Evolutionary conservation across 1,140 invertebrate genomes (phyloP).

Genomic region (Pectinophora gossypiella): DNA sequence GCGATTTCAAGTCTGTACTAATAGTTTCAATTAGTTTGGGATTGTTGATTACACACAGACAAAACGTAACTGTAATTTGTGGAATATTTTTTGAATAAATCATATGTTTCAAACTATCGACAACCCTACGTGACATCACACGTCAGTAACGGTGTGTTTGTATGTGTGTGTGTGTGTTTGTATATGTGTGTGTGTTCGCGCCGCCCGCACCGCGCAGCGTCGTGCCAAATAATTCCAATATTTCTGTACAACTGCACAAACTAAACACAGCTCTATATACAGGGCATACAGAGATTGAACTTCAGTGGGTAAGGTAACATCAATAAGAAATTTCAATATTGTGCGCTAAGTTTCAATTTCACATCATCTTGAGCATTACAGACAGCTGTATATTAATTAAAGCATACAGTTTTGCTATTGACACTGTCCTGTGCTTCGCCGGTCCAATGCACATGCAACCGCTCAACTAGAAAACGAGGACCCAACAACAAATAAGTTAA

Average conservation of each 20-base stretch:
- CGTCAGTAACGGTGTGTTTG: no score
- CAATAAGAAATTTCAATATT: conserved; percentile 66
- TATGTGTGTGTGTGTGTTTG: no score
- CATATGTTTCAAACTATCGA: no score
- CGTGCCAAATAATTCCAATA: conserved; percentile 29
- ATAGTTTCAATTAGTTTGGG: no score
- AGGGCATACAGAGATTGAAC: conserved; percentile 57
- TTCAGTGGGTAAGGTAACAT: conserved; percentile 65
- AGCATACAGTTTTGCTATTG: conserved; percentile 72
- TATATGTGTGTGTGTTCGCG: no score
- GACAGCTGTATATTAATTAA: conserved; percentile 64
- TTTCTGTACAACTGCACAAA: conserved; percentile 54
- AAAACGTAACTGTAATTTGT: no score
- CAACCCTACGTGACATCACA: no score
- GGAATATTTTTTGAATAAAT: no score
- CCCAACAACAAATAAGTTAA: conserved; percentile 73
- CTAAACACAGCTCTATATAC: conserved; percentile 51
- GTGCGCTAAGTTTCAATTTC: conserved; percentile 71
- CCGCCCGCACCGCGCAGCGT: neutral
- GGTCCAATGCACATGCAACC: no score
- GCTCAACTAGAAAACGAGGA: conserved; percentile 50
- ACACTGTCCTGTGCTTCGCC: conserved; percentile 49
- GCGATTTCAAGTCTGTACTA: no score
- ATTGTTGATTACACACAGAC: no score
- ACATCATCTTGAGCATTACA: conserved; percentile 67